Conservation (phyloP, 2,113 vertebrate species). For the Aegypius monachus region DNA sequence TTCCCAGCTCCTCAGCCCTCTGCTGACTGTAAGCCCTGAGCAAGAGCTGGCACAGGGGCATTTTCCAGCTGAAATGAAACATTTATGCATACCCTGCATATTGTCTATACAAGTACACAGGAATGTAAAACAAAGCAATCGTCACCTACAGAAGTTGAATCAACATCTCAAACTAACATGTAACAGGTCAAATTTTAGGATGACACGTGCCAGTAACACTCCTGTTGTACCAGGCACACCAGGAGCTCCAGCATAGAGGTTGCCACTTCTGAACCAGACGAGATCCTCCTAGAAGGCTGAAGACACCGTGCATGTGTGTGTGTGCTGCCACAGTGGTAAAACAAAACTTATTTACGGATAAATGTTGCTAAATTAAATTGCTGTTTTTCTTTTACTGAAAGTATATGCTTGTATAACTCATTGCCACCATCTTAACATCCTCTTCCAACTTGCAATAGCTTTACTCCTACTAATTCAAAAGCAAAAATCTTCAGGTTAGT, state of each 20-base stretch:
- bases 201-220: not conserved
- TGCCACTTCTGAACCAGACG: not conserved
- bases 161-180: not conserved
- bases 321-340: not conserved
- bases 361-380: not conserved
- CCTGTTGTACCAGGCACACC: not conserved
- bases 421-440: no score
- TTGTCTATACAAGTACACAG: not conserved
- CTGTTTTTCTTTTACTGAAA: not conserved
- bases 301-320: fast-evolving
- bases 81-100: not conserved
- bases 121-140: not conserved
- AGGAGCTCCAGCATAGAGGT: not conserved
- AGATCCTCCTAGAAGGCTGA: not conserved
- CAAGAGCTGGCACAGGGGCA: fast-evolving
- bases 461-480: not conserved
- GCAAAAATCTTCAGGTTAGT: not conserved
- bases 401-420: not conserved
- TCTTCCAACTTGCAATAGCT: not conserved
- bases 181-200: not conserved
- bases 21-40: not conserved
- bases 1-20: not conserved
- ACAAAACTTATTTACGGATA: not conserved
- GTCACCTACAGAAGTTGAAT: no score
- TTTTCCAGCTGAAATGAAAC: not conserved